These are phyloP conservation scores for Pseudomyrmex dendroicus DNA, from an alignment of 1,140 invertebrate species.

Conservation along the genomic window DNA sequence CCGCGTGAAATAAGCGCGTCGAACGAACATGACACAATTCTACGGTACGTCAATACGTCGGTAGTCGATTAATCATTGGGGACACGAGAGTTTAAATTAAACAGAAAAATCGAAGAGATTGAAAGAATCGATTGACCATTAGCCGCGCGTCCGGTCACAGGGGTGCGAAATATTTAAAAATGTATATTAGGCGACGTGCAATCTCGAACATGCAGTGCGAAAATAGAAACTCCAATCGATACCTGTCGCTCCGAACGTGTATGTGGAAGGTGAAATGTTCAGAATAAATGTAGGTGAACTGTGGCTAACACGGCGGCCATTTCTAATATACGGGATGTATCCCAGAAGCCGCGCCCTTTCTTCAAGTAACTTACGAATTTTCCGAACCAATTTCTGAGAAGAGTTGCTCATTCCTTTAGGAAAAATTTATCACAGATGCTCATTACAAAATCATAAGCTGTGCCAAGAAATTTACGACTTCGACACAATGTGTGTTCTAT, in stretches of 20 bases:
- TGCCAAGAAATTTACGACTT: neutral
- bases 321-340: conserved; percentile 56
- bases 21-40: neutral
- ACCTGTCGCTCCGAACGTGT: conserved; percentile 52
- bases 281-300: conserved; percentile 61
- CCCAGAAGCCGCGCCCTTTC: conserved; percentile 53
- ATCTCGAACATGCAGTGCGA: conserved; percentile 54
- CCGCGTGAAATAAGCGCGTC: neutral
- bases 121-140: conserved; percentile 23
- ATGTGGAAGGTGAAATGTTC: conserved; percentile 58
- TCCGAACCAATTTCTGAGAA: neutral
- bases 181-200: conserved; percentile 45
- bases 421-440: neutral
- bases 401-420: no score
- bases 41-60: neutral
- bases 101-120: neutral
- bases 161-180: conserved; percentile 45
- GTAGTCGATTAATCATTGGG: conserved; percentile 1
- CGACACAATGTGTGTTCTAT: neutral
- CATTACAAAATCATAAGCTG: neutral
- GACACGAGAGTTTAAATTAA: neutral
- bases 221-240: conserved; percentile 59
- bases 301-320: conserved; percentile 57
- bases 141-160: neutral
- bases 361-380: conserved; percentile 11